Evolutionary conservation across 92 coral and sea anemone species (phyloP), one percentile per base, ranked within the genome.

Genomic region (Epizoanthus fatuus): DNA sequence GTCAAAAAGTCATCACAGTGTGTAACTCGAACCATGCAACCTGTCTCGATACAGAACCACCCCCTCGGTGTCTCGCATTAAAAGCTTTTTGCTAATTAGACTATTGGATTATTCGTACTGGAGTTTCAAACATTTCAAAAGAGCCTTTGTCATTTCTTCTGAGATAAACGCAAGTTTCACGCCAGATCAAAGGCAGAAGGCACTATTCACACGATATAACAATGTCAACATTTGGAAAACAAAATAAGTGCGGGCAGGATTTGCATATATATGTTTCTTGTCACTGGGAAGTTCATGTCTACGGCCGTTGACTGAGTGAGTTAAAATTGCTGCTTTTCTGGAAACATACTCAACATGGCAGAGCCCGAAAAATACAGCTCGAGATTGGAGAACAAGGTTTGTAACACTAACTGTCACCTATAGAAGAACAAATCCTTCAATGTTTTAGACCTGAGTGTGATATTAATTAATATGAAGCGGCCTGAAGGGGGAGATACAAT

Each of bases 1-100:
- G 82, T 77, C 82, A 62, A 77, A 77, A 75, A 17, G 56, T 60
- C 20, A 77, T 77, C 82, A 77, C 62, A 62, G n/a, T 19, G 70
- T 42, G 82, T 17, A 77, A 77, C 25, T 42, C 82, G 11, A 60
- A 60, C 64, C 40, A 25, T 62, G 6, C 29, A 10, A 56, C 10
- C 57, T 25, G 49, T 75, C 66, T 55, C 20, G 66, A 75, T 3
- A 32, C 14, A 32, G 66, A 49, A 72, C 13, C 7, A 6, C 22
- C 10, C 19, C 42, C n/a, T 16, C 15, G 10, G 7, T 57, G 1
- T 19, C 12, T 39, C 39, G 19, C 22, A 55, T 9, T 5, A 75
- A 75, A 38, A 32, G 14, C 19, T 22, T 38, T 15, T 13, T 3
- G 12, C 17, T 39, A 60, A 77, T 62, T 60, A 60, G 71, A 58